Conservation (phyloP, 2,113 vertebrate species). For the Patagioenas fasciata region DNA sequence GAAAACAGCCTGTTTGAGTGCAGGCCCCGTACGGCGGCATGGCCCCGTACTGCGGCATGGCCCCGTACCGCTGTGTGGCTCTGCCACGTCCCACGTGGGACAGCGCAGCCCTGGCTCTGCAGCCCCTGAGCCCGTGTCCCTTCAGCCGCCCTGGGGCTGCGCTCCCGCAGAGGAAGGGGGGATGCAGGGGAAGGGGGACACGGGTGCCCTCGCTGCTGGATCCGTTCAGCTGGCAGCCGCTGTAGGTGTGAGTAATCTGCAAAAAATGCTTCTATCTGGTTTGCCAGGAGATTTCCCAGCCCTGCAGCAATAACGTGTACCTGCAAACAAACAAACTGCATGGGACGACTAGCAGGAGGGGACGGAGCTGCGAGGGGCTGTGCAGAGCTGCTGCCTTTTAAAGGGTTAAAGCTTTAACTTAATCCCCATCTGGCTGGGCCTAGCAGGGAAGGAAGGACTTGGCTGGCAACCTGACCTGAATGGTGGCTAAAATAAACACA, state of each 20-base stretch:
- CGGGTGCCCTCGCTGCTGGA: rapidly evolving
- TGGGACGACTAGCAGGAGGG: no score
- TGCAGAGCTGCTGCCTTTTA: not conserved
- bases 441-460: slow-evolving; percentile 1
- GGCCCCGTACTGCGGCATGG: no score
- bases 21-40: no score
- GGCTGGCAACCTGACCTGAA: not conserved
- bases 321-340: not conserved
- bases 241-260: not conserved
- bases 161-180: not conserved
- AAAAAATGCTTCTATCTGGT: not conserved
- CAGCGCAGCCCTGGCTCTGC: no score
- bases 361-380: not conserved
- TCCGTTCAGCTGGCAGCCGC: not conserved
- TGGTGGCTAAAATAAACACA: slow-evolving; percentile 52
- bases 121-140: rapidly evolving
- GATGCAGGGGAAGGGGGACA: not conserved
- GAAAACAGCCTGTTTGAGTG: not conserved
- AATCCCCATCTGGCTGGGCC: slow-evolving; percentile 51
- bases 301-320: rapidly evolving
- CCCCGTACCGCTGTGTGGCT: rapidly evolving
- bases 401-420: slow-evolving; percentile 38
- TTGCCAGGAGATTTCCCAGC: not conserved
- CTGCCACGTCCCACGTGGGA: not conserved
- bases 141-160: no score